These are phyloP conservation scores for Tetramorium bicarinatum DNA, from an alignment of 2,888 invertebrate species.

Conservation along the genomic window DNA sequence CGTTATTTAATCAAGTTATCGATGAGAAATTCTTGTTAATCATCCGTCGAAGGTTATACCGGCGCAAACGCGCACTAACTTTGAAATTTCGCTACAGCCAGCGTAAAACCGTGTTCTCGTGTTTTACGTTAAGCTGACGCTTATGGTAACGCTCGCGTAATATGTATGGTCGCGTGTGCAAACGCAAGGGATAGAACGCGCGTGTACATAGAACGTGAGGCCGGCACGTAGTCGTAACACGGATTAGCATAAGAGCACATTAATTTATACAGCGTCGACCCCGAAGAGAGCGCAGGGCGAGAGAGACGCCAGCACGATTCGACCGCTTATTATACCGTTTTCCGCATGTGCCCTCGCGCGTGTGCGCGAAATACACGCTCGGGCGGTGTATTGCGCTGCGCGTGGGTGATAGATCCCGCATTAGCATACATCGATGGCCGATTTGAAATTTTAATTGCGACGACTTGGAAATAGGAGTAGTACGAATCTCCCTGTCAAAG, in stretches of 20 bases:
- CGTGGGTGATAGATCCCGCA: slow-evolving; percentile 51
- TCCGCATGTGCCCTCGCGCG: neutral
- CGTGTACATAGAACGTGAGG: slow-evolving; percentile 28
- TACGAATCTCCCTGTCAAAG: neutral
- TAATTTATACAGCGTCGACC: slow-evolving; percentile 68
- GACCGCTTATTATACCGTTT: slow-evolving; percentile 54
- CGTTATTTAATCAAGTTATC: neutral
- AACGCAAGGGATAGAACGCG: slow-evolving; percentile 25
- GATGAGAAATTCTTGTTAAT: neutral
- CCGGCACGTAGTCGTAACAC: slow-evolving; percentile 57
- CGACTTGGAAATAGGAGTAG: neutral
- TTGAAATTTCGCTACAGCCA: slow-evolving; percentile 36
- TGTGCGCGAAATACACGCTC: neutral
- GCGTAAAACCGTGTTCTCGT: slow-evolving; percentile 16
- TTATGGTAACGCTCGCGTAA: slow-evolving; percentile 42
- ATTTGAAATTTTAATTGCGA: slow-evolving; percentile 62
- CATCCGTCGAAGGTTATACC: neutral
- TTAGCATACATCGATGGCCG: slow-evolving; percentile 56
- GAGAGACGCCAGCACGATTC: slow-evolving; percentile 29
- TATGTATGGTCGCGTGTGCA: slow-evolving; percentile 30
- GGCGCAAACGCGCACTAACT: slow-evolving; percentile 7
- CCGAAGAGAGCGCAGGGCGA: slow-evolving; percentile 21
- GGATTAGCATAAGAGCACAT: slow-evolving; percentile 73
- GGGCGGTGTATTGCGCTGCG: neutral
- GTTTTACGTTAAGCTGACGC: slow-evolving; percentile 37